Conservation (phyloP, 2,113 vertebrate species). For the Eudyptes chrysolophus region DNA sequence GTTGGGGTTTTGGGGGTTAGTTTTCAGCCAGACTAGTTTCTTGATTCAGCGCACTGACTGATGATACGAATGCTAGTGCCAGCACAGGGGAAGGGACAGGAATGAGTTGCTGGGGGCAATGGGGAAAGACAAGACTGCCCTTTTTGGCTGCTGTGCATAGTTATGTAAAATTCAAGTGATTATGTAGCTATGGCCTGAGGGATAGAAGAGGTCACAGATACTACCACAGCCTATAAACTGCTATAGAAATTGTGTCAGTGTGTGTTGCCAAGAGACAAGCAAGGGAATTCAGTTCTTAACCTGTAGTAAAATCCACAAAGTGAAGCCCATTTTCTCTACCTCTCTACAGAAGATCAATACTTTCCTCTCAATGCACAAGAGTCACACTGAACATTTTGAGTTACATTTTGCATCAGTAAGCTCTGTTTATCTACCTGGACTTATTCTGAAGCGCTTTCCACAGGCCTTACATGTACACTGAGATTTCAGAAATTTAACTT, state of each 20-base stretch:
- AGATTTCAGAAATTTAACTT: neutral
- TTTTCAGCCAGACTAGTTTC: neutral
- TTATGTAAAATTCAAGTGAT: slow-evolving; percentile 63
- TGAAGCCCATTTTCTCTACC: neutral
- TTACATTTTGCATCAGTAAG: neutral
- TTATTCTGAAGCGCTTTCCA: neutral
- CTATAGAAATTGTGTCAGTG: slow-evolving; percentile 29
- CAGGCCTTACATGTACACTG: neutral
- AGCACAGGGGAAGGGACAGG: neutral
- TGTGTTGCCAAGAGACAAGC: slow-evolving; percentile 49
- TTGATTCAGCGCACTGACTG: neutral
- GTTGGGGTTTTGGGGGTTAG: neutral
- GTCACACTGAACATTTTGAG: neutral
- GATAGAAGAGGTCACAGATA: slow-evolving; percentile 54
- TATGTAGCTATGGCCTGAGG: slow-evolving; percentile 51
- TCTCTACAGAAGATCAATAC: neutral
- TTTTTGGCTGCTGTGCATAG: slow-evolving; percentile 43
- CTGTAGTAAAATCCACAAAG: neutral
- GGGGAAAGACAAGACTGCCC: neutral
- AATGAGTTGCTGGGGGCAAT: neutral
- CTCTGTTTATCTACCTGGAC: neutral
- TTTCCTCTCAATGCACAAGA: neutral
- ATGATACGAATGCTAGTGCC: neutral
- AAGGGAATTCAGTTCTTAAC: slow-evolving; percentile 32
- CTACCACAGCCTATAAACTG: slow-evolving; percentile 17